Percentiles rank a stretch among this genome's conserved stretches.
These are phyloP conservation scores for Pelochelys cantorii DNA, from an alignment of 2,797 vertebrate species.

Conservation along the genomic window DNA sequence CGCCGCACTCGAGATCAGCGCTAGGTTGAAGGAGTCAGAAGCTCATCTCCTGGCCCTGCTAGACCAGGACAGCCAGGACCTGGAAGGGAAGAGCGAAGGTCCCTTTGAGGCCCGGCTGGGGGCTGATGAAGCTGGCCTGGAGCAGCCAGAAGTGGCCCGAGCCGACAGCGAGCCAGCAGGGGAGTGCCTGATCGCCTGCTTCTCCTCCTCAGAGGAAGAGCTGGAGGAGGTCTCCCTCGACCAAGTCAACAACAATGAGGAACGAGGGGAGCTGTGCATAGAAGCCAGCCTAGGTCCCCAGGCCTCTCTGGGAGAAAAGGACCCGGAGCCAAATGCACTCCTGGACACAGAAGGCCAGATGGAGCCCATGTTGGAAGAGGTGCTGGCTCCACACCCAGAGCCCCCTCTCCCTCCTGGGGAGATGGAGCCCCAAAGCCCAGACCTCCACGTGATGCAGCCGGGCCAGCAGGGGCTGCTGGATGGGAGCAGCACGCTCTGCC, in stretches of 20 bases:
- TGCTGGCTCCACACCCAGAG: not conserved
- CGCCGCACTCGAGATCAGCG: accelerated
- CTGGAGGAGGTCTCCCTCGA: conserved; percentile 33
- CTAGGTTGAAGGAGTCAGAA: not conserved
- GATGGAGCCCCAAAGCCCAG: not conserved
- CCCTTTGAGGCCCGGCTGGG: not conserved
- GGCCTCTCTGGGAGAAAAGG: not conserved
- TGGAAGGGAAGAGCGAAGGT: not conserved
- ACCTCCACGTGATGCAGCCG: not conserved
- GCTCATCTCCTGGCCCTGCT: not conserved
- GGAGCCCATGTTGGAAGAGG: not conserved
- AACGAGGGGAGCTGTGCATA: not conserved
- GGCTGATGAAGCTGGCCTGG: not conserved
- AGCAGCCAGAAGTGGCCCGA: not conserved
- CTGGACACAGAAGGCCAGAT: accelerated
- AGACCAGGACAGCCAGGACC: accelerated
- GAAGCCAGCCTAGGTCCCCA: not conserved
- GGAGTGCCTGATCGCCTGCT: conserved; percentile 42
- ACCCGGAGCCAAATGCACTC: accelerated
- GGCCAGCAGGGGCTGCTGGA: not conserved
- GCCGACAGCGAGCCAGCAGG: not conserved
- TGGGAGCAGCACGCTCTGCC: not conserved
- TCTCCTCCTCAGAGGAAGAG: conserved; percentile 55
- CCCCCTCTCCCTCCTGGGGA: not conserved
- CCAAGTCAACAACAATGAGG: conserved; percentile 19